Evolutionary conservation across 2,113 vertebrate genomes (phyloP).

Genomic region (Chionomys nivalis): DNA sequence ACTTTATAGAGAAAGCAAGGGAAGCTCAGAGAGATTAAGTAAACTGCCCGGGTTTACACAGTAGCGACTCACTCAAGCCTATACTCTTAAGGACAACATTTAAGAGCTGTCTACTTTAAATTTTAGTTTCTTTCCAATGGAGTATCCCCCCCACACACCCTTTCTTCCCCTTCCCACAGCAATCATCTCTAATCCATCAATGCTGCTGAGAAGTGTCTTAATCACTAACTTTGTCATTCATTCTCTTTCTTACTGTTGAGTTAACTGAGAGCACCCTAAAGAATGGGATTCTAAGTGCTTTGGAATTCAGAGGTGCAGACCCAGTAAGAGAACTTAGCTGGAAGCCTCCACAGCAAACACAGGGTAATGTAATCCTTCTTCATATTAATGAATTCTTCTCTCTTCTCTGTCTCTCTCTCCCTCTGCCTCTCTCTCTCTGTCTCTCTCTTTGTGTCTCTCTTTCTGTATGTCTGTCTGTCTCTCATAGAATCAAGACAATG

Average conservation of each 20-base stretch:
- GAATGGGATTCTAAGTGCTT: background rate
- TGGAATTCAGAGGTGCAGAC: slow-evolving; percentile 11
- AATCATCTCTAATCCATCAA: slow-evolving; percentile 9
- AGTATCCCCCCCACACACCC: background rate
- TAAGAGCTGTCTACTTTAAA: background rate
- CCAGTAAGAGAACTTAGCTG: background rate
- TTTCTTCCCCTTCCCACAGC: background rate
- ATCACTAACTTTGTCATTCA: slow-evolving; percentile 48
- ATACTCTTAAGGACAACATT: background rate
- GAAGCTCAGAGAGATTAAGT: slow-evolving; percentile 5
- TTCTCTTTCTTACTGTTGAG: slow-evolving; percentile 4
- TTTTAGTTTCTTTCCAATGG: background rate
- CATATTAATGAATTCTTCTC: background rate
- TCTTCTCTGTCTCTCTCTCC: too few species aligned
- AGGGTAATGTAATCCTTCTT: background rate
- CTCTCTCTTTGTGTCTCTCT: background rate
- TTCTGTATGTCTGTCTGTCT: background rate
- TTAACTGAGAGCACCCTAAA: background rate
- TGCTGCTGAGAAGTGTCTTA: slow-evolving; percentile 42
- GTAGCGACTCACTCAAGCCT: background rate
- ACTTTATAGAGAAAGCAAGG: background rate
- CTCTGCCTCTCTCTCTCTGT: too few species aligned
- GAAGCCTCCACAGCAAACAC: background rate
- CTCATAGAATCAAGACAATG: background rate
- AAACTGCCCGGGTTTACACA: background rate